phyloP scores from a whole-genome alignment of 1,140 invertebrate species.

The Globodera rostochiensis region DNA sequence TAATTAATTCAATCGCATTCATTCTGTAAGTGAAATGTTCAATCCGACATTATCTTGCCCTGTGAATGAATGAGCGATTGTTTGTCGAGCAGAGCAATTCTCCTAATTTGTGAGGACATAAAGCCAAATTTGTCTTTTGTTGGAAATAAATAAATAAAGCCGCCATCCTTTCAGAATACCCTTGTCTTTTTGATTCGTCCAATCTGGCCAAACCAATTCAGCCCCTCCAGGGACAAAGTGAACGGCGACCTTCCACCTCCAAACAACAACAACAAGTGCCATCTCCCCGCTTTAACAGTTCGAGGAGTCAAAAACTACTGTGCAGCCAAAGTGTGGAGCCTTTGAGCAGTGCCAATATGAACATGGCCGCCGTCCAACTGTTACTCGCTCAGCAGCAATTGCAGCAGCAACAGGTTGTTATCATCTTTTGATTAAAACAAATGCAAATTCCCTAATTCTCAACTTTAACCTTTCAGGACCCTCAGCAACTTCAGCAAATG shows the following conservation, averaged over 20 bases:
- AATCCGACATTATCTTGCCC: neutral
- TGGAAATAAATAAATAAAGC: neutral
- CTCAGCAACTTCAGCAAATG: neutral
- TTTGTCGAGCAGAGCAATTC: no score
- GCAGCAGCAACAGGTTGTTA: neutral
- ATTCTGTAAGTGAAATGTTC: neutral
- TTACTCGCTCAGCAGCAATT: constrained; percentile 3
- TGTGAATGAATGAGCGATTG: neutral
- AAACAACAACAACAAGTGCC: neutral
- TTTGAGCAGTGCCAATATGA: constrained; percentile 5
- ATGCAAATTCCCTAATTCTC: neutral
- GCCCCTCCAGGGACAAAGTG: neutral
- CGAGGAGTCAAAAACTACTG: neutral
- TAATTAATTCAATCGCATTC: constrained; percentile 3
- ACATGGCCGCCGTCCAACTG: constrained; percentile 12
- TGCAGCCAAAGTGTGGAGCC: neutral
- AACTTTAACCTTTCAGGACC: constrained; percentile 2
- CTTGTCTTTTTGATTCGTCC: neutral
- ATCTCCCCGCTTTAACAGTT: neutral
- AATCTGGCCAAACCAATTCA: constrained; percentile 6
- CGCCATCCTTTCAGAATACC: neutral
- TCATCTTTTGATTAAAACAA: neutral
- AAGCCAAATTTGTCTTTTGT: neutral
- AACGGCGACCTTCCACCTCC: neutral
- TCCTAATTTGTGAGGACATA: no score